Conservation (phyloP, 2,888 invertebrate genomes). For the Ophion obscuratus region DNA sequence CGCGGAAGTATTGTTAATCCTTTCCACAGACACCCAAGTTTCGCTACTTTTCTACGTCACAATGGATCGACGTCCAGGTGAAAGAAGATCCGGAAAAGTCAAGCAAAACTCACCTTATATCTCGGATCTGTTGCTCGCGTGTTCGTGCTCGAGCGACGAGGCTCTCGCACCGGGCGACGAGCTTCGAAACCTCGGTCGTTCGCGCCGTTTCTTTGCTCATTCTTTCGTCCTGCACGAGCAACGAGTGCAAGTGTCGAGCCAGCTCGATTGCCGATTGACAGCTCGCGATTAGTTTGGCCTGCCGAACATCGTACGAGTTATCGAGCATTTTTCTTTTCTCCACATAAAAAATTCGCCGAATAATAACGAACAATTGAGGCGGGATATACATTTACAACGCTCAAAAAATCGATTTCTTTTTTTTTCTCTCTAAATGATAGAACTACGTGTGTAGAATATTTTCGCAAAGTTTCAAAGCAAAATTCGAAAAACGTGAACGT, state of each 20-base stretch:
- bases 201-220: conserved; percentile 88
- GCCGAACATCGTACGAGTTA: conserved; percentile 31
- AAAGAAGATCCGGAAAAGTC: neutral
- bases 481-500: too few relatives aligned
- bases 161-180: conserved; percentile 89
- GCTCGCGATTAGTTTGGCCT: conserved; percentile 90
- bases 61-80: neutral
- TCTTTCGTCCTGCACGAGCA: conserved; percentile 90
- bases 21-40: conserved; percentile 11
- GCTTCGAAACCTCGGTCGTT: conserved; percentile 87
- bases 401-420: too few relatives aligned
- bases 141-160: conserved; percentile 90
- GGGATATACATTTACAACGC: too few relatives aligned
- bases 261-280: conserved; percentile 93
- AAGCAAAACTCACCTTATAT: conserved; percentile 88
- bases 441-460: too few relatives aligned
- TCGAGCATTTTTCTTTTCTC: neutral
- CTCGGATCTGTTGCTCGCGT: conserved; percentile 91
- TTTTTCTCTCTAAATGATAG: too few relatives aligned
- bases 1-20: conserved; percentile 35
- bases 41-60: neutral
- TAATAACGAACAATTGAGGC: too few relatives aligned
- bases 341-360: neutral
- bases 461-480: too few relatives aligned
- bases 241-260: conserved; percentile 91